Evolutionary conservation across 2,113 vertebrate species (phyloP), one percentile per base, ranked within the genome.

Genomic region (Hemichromis elongatus): DNA sequence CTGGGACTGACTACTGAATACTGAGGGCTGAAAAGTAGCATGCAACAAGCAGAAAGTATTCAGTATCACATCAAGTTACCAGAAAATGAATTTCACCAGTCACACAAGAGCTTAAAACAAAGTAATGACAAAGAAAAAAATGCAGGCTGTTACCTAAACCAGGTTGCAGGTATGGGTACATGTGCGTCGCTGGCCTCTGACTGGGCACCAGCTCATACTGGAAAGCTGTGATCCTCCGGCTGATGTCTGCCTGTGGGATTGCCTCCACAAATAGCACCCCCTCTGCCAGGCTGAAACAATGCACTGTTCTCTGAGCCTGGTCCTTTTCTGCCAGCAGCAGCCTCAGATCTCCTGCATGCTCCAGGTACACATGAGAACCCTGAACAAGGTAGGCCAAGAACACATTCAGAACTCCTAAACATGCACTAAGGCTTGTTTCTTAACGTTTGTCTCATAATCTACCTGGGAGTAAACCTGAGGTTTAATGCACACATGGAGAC

Each of bases 191-290:
- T 0, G 94, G 88, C 55, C 90, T 92, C 88, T 91, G 93, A 86
- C 75, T 93, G 90, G 89, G 57, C 84, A 97, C 95, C 92, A 99
- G 81, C 88, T 99, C 97, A 2, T 99, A 99, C 90, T 98, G 98
- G 94, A 99, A 99, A 81, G 97, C 96, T 0, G 97, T 98, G 78
- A 98, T 97, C 95, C 97, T 97, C 80, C 97, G 94, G 93, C 98
- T 96, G 94, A 99, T 98, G 96, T 99, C 98, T 54, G 92, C 94
- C 87, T 97, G 97, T 0, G 97, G 96, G 1, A 97, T 96, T 0
- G 98, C 98, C 95, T 99, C 98, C 78, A 99, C 93, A 42, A 98
- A 99, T 26, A 99, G 96, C n/a, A 96, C 96, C 1, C 97, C 97
- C 88, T 97, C 96, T 30, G 96, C 95, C 18, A 97, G 95, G 86